Evolutionary conservation across 1,140 invertebrate genomes (phyloP).

Genomic region (Metopolophium dirhodum): DNA sequence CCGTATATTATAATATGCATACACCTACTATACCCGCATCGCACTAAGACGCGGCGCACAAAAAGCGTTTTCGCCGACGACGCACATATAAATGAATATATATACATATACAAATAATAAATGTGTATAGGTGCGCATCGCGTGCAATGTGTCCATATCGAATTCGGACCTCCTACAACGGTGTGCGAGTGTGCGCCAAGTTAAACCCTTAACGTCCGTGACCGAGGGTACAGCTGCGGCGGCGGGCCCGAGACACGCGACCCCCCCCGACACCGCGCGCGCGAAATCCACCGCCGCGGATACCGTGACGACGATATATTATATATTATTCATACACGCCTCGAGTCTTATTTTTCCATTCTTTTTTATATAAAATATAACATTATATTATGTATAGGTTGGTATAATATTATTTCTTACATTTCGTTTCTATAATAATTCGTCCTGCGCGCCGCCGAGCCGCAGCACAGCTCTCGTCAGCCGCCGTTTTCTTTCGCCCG

Average conservation of each 20-base stretch:
- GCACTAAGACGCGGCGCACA: not conserved
- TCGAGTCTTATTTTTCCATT: not conserved
- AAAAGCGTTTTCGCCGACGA: not conserved
- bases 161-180: constrained; percentile 57
- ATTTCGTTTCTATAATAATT: not conserved
- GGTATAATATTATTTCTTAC: not conserved
- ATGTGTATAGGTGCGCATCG: not conserved
- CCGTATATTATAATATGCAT: not conserved
- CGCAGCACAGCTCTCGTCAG: not conserved
- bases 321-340: constrained; percentile 5
- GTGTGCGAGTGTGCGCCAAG: not conserved
- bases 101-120: not conserved
- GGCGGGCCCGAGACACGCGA: constrained; percentile 44
- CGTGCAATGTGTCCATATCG: constrained; percentile 57
- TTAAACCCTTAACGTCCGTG: constrained; percentile 57
- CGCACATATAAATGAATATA: not conserved
- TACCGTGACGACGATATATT: constrained; percentile 40
- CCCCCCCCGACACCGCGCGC: constrained; percentile 39
- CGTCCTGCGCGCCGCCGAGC: not conserved
- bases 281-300: constrained; percentile 28
- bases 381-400: not conserved
- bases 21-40: not conserved
- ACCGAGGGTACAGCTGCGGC: constrained; percentile 51
- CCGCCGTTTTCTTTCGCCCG: not conserved
- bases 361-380: constrained; percentile 10